phyloP scores from a whole-genome alignment of 2,888 invertebrate species.

The Nesidiocoris tenuis region DNA sequence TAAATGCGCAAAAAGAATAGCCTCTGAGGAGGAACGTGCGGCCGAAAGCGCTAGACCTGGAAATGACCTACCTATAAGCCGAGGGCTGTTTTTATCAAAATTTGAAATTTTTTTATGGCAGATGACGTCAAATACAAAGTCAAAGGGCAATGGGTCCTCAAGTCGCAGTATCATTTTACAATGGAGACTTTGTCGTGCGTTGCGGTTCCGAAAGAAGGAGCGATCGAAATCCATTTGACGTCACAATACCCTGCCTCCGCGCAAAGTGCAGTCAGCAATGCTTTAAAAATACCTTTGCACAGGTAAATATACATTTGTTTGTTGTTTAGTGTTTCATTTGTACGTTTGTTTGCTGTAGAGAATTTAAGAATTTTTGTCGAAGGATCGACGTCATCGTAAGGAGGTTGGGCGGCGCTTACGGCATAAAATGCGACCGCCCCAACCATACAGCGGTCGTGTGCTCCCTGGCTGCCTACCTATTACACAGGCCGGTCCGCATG shows the following conservation, averaged over 20 bases:
- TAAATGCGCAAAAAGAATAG: too few species aligned
- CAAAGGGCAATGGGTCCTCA: constrained; percentile 53
- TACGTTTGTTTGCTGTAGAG: too few species aligned
- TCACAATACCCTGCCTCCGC: constrained; percentile 63
- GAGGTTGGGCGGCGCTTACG: constrained; percentile 79
- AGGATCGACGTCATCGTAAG: constrained; percentile 71
- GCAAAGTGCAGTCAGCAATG: constrained; percentile 58
- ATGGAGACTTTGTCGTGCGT: constrained; percentile 73
- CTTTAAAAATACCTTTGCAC: constrained; percentile 38
- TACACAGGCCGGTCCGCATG: constrained; percentile 69
- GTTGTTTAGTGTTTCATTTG: too few species aligned
- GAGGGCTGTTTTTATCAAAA: too few species aligned
- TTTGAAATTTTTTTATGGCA: constrained; percentile 24
- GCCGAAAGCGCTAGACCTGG: too few species aligned
- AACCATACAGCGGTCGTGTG: constrained; percentile 64
- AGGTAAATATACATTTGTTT: constrained; percentile 14
- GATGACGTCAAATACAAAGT: constrained; percentile 47
- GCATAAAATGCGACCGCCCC: constrained; percentile 70
- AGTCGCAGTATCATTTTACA: constrained; percentile 68
- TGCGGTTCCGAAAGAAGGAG: constrained; percentile 68
- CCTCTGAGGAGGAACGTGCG: too few species aligned
- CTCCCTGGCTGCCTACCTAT: constrained; percentile 66
- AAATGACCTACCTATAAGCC: too few species aligned
- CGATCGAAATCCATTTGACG: constrained; percentile 65
- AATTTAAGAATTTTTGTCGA: too few species aligned